Base-by-base conservation (phyloP, 2,797 vertebrate species). In the Microctenopoma lineatum region DNA sequence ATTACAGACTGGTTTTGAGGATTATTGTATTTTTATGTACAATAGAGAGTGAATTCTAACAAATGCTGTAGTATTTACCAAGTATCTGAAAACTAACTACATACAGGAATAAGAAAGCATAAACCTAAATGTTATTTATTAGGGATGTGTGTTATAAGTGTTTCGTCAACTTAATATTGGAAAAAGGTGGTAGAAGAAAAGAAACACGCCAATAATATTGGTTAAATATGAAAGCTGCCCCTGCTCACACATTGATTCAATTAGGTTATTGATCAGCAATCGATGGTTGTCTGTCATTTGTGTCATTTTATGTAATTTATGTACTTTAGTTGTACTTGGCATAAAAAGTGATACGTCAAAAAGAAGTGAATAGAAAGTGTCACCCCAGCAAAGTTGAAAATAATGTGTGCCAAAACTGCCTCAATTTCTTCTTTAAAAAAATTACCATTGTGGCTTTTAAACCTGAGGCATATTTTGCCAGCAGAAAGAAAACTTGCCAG, bases 401-500 rank as follows among this genome's bases (percentile, higher is more conserved):
- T 16, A 16, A 50, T 51, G 27, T 70, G 39, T 42, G 9, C 27
- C 16, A 39, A 44, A 66, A 66, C 7, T 39, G 13, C 3, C 42
- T 8, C 6, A 45, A 21, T 55, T 34, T 62, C 12, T 14, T 45
- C 27, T 66, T 42, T 11, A 13, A 57, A 27, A 70, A 47, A 25
- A 34, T 0, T 57, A 54, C 15, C 14, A 26, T 16, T 44, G 15
- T 32, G 18, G 46, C 15, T 66, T 0, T 0, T 45, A 51, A 50
- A 41, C 47, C 39, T 27, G 42, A 27, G 42, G 25, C 34, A 2
- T 60, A 64, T 71, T 75, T 63, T 52, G 4, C 26, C 15, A 36
- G 55, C 4, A 56, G 60, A 64, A 69, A 15, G 27, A 55, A 75
- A 59, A 76, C 11, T 51, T 41, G 59, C 75, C 67, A 59, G 18